phyloP scores from a whole-genome alignment of 1,140 invertebrate genomes.

The Zaprionus africanus region DNA sequence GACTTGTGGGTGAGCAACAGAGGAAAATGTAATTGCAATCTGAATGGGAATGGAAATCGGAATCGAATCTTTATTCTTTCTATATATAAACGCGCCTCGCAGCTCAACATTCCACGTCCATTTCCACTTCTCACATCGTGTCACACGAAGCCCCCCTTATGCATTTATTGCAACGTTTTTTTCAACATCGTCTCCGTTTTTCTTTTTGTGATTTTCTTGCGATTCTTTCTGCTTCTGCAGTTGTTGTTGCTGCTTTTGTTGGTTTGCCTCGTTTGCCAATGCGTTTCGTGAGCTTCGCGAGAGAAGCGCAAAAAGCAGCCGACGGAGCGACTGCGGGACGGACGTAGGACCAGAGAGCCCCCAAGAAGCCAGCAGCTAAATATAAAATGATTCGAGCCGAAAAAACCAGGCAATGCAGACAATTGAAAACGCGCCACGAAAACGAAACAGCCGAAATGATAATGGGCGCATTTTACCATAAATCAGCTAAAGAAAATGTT shows the following conservation, averaged over 20 bases:
- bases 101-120: constrained; percentile 26
- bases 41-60: constrained; percentile 13
- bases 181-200: background rate
- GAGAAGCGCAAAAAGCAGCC: background rate
- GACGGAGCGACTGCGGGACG: background rate
- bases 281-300: constrained; percentile 41
- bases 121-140: constrained; percentile 43
- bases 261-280: constrained; percentile 19
- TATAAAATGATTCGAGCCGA: constrained; percentile 43
- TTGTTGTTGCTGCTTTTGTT: background rate
- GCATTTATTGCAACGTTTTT: constrained; percentile 36
- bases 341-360: constrained; percentile 4
- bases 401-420: constrained; percentile 36
- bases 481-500: constrained; percentile 50
- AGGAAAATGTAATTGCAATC: background rate
- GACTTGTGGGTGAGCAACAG: background rate
- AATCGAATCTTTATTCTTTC: constrained; percentile 21
- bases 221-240: too few relatives aligned
- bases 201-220: constrained; percentile 7
- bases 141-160: constrained; percentile 38
- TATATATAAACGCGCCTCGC: constrained; percentile 21
- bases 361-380: constrained; percentile 47
- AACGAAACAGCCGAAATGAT: constrained; percentile 43
- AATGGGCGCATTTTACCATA: constrained; percentile 50
- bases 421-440: constrained; percentile 47